Evolutionary conservation across 2,113 vertebrate species (phyloP).

Genomic region (Anarrhichthys ocellatus): DNA sequence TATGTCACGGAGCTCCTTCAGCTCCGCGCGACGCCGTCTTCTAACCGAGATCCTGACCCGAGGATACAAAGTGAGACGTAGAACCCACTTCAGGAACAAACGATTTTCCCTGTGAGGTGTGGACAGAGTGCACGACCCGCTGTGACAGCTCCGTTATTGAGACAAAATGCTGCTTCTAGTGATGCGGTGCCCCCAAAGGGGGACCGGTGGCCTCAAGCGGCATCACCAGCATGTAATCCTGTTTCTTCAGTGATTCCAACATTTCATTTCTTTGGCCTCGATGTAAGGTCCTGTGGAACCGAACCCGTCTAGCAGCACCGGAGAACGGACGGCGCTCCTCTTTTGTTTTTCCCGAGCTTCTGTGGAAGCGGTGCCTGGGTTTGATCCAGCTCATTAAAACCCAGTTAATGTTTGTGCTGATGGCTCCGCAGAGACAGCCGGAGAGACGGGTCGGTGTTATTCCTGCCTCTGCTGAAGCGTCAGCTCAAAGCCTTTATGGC

Average conservation of each 20-base stretch:
- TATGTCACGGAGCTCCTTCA: constrained; percentile 41
- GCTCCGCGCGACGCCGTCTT: constrained; percentile 25
- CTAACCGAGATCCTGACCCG: neutral
- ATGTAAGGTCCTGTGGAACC: neutral
- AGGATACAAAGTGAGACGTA: constrained; percentile 52
- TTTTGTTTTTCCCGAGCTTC: constrained; percentile 45
- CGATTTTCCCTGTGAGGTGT: constrained; percentile 46
- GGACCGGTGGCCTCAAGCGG: neutral
- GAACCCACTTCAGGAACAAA: constrained; percentile 52
- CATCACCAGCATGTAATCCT: constrained; percentile 13
- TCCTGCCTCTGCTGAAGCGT: constrained; percentile 60
- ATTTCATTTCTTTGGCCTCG: constrained; percentile 1
- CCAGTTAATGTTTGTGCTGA: constrained; percentile 76
- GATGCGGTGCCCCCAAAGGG: constrained; percentile 21
- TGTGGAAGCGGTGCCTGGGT: constrained; percentile 54
- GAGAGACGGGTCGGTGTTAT: constrained; percentile 64
- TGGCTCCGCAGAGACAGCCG: constrained; percentile 69
- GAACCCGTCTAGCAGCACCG: neutral
- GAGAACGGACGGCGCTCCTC: constrained; percentile 26
- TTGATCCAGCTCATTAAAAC: constrained; percentile 79
- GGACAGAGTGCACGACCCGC: constrained; percentile 32
- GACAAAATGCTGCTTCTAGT: constrained; percentile 58
- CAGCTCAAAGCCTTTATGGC: constrained; percentile 61
- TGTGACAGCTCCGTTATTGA: constrained; percentile 62
- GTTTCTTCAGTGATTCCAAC: constrained; percentile 4